Percentiles rank a stretch among this genome's conserved stretches.
Conservation (phyloP, 2,888 invertebrate species). For the Myathropa florea region DNA sequence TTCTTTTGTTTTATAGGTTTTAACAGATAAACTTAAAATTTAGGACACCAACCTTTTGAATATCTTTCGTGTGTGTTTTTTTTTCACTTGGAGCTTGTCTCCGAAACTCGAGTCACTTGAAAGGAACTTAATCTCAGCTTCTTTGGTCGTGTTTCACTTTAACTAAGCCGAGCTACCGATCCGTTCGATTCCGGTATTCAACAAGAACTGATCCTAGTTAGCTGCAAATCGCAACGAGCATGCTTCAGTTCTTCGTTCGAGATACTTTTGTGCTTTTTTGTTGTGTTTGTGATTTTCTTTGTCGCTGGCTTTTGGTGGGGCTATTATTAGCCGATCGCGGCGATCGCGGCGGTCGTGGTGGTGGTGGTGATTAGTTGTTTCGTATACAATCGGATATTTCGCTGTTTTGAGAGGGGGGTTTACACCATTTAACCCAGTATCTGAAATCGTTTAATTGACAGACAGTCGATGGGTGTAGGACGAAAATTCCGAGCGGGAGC, state of each 20-base stretch:
- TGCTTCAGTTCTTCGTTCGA: constrained; percentile 53
- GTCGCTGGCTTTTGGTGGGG: not conserved
- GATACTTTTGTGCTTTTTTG: constrained; percentile 34
- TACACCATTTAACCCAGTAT: not conserved
- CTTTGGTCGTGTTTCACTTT: not conserved
- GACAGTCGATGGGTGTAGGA: not conserved
- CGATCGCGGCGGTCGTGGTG: not conserved
- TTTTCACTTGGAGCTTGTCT: constrained; percentile 13
- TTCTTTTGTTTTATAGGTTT: too few relatives aligned
- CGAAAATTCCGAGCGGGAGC: not conserved
- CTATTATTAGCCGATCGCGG: not conserved
- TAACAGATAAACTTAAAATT: constrained; percentile 6
- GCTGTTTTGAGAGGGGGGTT: constrained; percentile 17
- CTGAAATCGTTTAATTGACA: not conserved
- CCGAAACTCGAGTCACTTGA: constrained; percentile 21
- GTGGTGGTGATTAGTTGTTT: constrained; percentile 10
- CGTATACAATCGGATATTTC: too few relatives aligned
- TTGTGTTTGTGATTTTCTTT: constrained; percentile 24
- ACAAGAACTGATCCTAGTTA: constrained; percentile 76
- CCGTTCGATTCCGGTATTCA: constrained; percentile 77
- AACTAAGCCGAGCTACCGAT: constrained; percentile 68
- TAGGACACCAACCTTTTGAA: constrained; percentile 47
- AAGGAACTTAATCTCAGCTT: constrained; percentile 58
- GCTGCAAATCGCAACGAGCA: constrained; percentile 39
- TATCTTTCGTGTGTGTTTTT: constrained; percentile 1